phyloP scores from a whole-genome alignment of 2,113 vertebrate species.

The Nematolebias whitei region DNA sequence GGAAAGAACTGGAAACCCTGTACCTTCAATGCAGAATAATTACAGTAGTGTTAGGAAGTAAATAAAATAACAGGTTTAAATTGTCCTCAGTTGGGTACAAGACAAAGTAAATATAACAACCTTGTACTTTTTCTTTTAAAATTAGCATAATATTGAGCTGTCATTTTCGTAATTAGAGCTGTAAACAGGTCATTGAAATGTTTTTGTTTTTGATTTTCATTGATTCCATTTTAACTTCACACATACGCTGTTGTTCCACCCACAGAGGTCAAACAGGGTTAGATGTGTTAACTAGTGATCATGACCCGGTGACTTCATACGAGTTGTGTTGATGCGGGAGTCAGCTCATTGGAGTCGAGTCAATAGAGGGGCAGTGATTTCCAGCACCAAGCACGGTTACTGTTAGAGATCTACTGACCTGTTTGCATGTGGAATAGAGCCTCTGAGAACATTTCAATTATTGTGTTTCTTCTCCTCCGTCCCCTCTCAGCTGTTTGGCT shows the following conservation, averaged over 20 bases:
- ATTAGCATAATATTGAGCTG: neutral
- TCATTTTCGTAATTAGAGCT: neutral
- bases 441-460: constrained; percentile 59
- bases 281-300: constrained; percentile 37
- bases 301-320: constrained; percentile 39
- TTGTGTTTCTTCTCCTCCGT: constrained; percentile 35
- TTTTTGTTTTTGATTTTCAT: neutral
- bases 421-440: constrained; percentile 50
- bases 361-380: constrained; percentile 40
- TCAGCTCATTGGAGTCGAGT: constrained; percentile 46
- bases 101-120: too few species aligned
- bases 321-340: constrained; percentile 31
- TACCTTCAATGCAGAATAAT: too few species aligned
- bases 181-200: neutral
- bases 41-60: too few species aligned
- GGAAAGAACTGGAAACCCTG: too few species aligned
- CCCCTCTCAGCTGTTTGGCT: constrained; percentile 37
- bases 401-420: constrained; percentile 48
- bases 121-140: too few species aligned
- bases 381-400: constrained; percentile 18
- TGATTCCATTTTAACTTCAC: neutral
- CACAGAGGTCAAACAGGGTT: neutral
- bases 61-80: too few species aligned
- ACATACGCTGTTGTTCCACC: neutral
- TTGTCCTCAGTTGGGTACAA: neutral